These are phyloP conservation scores for Plebejus argus DNA, from an alignment of 2,888 invertebrate species.

Conservation along the genomic window DNA sequence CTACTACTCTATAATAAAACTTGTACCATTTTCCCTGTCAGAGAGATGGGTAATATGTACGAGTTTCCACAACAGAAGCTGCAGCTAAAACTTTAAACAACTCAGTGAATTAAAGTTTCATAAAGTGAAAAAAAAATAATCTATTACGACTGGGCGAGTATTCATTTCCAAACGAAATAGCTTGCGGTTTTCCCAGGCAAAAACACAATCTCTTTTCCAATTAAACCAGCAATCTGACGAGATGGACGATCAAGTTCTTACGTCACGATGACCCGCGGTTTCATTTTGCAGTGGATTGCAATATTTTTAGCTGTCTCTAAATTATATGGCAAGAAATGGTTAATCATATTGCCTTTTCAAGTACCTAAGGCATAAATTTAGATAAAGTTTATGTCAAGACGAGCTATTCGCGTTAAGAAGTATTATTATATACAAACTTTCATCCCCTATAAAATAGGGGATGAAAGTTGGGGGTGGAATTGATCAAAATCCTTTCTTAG, in stretches of 20 bases:
- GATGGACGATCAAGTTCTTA: constrained; percentile 24
- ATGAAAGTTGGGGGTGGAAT: too few species aligned
- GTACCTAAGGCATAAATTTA: too few species aligned
- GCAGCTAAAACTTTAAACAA: background rate
- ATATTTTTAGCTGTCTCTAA: background rate
- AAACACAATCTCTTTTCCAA: constrained; percentile 28
- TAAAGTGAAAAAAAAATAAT: background rate
- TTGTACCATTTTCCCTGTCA: background rate
- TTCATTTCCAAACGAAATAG: constrained; percentile 14
- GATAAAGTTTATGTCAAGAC: too few species aligned
- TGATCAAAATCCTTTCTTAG: too few species aligned
- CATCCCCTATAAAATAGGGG: too few species aligned
- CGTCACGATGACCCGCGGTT: background rate
- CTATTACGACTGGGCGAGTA: constrained; percentile 6
- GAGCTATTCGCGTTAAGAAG: too few species aligned
- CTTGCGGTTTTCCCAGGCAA: constrained; percentile 13
- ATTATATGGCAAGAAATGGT: background rate
- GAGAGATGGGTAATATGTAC: background rate
- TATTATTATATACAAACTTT: too few species aligned
- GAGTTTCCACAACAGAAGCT: background rate
- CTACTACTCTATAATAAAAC: too few species aligned
- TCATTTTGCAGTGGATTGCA: background rate
- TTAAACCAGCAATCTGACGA: constrained; percentile 24
- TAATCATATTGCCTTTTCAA: background rate
- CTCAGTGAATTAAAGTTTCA: background rate